phyloP scores from a whole-genome alignment of 2,888 invertebrate genomes.

The Erynnis tages region DNA sequence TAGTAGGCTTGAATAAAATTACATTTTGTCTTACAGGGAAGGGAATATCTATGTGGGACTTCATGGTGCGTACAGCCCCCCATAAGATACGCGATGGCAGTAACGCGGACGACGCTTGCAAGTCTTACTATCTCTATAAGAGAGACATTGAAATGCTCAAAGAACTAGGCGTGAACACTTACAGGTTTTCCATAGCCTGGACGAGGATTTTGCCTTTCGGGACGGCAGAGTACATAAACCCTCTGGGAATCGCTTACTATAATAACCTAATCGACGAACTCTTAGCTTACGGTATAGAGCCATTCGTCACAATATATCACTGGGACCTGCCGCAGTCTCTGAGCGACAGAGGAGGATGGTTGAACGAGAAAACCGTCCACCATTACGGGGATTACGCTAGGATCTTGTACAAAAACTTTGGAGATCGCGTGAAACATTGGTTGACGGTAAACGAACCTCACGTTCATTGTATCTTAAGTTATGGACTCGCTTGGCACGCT shows the following conservation, averaged over 20 bases:
- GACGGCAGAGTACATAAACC: constrained; percentile 67
- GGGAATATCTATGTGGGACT: constrained; percentile 75
- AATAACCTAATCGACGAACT: constrained; percentile 82
- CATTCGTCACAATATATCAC: constrained; percentile 76
- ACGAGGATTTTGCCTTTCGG: constrained; percentile 80
- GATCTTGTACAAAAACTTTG: constrained; percentile 56
- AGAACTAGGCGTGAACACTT: constrained; percentile 56
- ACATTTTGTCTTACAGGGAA: constrained; percentile 54
- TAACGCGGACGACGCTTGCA: constrained; percentile 81
- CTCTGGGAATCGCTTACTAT: constrained; percentile 81
- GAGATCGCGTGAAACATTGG: constrained; percentile 82
- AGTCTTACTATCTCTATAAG: constrained; percentile 80
- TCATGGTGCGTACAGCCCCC: constrained; percentile 41
- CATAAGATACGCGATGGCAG: constrained; percentile 38
- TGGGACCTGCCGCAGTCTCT: constrained; percentile 72
- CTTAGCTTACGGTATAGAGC: constrained; percentile 77
- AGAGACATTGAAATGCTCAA: constrained; percentile 58
- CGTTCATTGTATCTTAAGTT: constrained; percentile 48
- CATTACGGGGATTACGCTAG: constrained; percentile 67
- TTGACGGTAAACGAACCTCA: constrained; percentile 85
- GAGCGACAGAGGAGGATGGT: constrained; percentile 72
- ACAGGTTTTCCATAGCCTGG: constrained; percentile 81
- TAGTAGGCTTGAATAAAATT: too few species aligned
- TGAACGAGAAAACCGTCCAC: constrained; percentile 54
- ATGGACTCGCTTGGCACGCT: constrained; percentile 49